Evolutionary conservation across 1,140 invertebrate species (phyloP), one percentile per base, ranked within the genome.

Genomic region (Dreissena polymorpha): DNA sequence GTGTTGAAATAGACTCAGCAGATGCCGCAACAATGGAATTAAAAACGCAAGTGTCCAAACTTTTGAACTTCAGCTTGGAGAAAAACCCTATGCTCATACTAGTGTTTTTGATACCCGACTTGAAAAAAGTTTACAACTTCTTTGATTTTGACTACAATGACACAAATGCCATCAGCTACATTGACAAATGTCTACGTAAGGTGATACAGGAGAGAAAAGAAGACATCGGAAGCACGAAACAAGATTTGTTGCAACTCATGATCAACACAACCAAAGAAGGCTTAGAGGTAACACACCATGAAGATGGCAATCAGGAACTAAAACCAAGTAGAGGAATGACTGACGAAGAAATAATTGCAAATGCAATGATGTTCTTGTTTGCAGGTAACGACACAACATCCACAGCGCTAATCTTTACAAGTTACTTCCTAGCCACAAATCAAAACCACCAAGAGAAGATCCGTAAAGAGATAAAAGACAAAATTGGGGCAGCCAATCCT

Each of bases 301-400:
- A 83, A 7, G 53, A 83, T 29, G 16, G 6, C 14, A 65, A 75
- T 18, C 14, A 3, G 10, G 64, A 83, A 65, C 25, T 63, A 27
- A 70, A 69, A 57, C 64, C 50, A 92, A 95, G 2, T 94, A 95
- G 53, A 82, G 79, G 76, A 21, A 80, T 89, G 64, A 86, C 74
- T 1, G 71, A 84, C 63, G 94, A 95, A 16, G 94, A 96, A 85
- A 94, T 97, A 16, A 92, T 95, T 0, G 94, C 95, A 0, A 95
- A 96, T 88, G 94, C 94, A 0, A 93, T 95, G 0, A 72, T 95
- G 10, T 96, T 96, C 85, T 95, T 96, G 80, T 91, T 94, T 1
- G 96, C 94, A 72, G 95, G 95, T 3, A 95, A 95, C 83, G 95
- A 96, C 88, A 95, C 95, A 0, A 94, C 94, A 0, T 92, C 94